These are phyloP conservation scores for Octodonta nipae DNA, from an alignment of 2,888 invertebrate genomes.

Conservation along the genomic window DNA sequence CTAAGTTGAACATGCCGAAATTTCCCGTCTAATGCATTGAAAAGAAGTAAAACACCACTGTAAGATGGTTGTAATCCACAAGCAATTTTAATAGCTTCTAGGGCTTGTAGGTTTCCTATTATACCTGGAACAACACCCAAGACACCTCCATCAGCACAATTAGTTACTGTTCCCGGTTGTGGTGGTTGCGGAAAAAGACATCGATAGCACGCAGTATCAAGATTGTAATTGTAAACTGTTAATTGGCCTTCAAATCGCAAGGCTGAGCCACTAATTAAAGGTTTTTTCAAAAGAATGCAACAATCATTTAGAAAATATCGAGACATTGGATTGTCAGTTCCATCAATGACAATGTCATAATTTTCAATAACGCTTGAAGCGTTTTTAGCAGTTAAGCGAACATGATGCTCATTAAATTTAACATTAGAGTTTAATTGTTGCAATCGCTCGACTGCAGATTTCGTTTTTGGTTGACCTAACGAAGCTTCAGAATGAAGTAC, in stretches of 20 bases:
- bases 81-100: conserved; percentile 83
- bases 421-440: conserved; percentile 58
- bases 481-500: conserved; percentile 63
- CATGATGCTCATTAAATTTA: conserved; percentile 47
- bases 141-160: conserved; percentile 87
- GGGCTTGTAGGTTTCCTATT: conserved; percentile 85
- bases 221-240: conserved; percentile 63
- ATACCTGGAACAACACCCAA: conserved; percentile 81
- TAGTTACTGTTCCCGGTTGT: conserved; percentile 79
- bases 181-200: conserved; percentile 89
- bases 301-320: too few relatives aligned
- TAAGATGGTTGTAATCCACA: conserved; percentile 46
- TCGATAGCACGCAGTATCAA: conserved; percentile 88
- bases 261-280: conserved; percentile 94
- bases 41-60: conserved; percentile 62
- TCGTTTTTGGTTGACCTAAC: conserved; percentile 60
- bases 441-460: conserved; percentile 55
- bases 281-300: too few relatives aligned
- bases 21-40: conserved; percentile 64
- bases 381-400: too few relatives aligned
- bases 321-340: too few relatives aligned
- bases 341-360: too few relatives aligned
- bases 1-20: conserved; percentile 73
- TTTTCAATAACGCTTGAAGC: too few relatives aligned
- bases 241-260: conserved; percentile 91